Base-by-base conservation (phyloP, 2,797 vertebrate species). In the Tapera naevia region DNA sequence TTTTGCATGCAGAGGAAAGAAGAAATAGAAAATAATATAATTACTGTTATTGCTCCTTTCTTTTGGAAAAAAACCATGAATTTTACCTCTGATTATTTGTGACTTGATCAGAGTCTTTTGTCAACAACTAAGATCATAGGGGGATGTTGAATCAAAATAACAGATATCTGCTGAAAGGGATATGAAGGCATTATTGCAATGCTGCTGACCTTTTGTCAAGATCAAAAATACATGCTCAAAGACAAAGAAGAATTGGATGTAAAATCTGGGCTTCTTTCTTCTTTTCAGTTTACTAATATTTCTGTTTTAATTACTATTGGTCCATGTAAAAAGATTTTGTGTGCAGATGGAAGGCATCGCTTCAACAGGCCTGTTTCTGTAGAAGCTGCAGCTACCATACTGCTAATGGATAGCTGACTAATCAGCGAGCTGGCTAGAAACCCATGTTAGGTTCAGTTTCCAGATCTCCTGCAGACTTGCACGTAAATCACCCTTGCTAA, bases 171-270 rank as follows among this genome's bases (percentile, higher is more conserved):
- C 93, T 95, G 78, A 95, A 95, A 70, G 91, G 80, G 64, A 74
- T 95, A 92, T 82, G 50, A 93, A 87, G 56, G 43, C 58, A 67
- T 97, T 96, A 82, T 50, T 51, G 24, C 92, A 96, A 75, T 45
- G 76, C 18, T 95, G 19, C 53, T 95, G 88, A 94, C 66, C 90
- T 97, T 94, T 94, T 90, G 61, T 58, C 82, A 90, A 90, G 61
- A 83, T 80, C 35, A 54, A 10, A 95, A 88, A 37, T 69, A 53
- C 12, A 23, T 73, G 43, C 65, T 95, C 60, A 94, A 93, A 65
- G 83, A 19, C 50, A 79, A 66, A 91, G 69, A 83, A 75, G 33
- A 95, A 74, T 2, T 48, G 27, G 24, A 51, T 0, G 3, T 79
- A 83, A 67, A 19, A 80, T 75, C 21, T 56, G 58, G 16, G 2